Percentiles rank a stretch among this genome's conserved stretches.
Evolutionary conservation across 2,113 vertebrate species (phyloP).

Genomic region (Catharus fuscescens): DNA sequence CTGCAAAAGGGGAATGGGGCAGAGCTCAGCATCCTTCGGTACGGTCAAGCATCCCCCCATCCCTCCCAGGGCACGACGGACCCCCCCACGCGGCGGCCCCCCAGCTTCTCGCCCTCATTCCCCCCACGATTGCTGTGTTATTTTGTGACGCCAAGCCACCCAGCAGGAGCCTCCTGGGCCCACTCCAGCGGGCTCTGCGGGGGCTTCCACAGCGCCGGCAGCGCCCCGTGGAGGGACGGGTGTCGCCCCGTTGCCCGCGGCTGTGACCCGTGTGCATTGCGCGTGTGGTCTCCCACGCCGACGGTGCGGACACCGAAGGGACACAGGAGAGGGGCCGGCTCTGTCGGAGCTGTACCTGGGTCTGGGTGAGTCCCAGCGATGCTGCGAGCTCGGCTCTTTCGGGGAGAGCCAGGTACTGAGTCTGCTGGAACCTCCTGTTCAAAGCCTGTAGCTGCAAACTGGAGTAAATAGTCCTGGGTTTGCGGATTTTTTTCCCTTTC

Average conservation of each 20-base stretch:
- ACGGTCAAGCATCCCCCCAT: background rate
- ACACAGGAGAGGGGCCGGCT: background rate
- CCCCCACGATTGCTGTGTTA: background rate
- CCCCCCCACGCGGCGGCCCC: too few relatives aligned
- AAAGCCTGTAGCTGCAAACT: slow-evolving; percentile 98
- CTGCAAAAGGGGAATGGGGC: slow-evolving; percentile 60
- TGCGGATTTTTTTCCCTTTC: slow-evolving; percentile 98
- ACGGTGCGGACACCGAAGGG: background rate
- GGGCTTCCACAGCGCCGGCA: background rate
- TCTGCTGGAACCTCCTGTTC: slow-evolving; percentile 98
- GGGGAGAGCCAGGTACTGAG: slow-evolving; percentile 96
- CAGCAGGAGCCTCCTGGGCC: background rate
- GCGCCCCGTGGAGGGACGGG: background rate
- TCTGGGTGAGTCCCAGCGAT: slow-evolving; percentile 97
- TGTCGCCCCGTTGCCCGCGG: background rate
- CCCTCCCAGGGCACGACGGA: background rate
- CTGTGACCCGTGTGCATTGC: background rate
- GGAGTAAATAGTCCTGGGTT: slow-evolving; percentile 99
- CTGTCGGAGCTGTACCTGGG: slow-evolving; percentile 84
- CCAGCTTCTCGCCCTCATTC: background rate
- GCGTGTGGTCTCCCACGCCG: background rate
- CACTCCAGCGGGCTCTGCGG: background rate
- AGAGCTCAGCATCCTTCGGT: background rate
- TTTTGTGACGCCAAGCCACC: background rate
- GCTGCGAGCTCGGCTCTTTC: slow-evolving; percentile 97